Base-by-base conservation (phyloP, 2,888 invertebrate species). In the Lydus trimaculatus region DNA sequence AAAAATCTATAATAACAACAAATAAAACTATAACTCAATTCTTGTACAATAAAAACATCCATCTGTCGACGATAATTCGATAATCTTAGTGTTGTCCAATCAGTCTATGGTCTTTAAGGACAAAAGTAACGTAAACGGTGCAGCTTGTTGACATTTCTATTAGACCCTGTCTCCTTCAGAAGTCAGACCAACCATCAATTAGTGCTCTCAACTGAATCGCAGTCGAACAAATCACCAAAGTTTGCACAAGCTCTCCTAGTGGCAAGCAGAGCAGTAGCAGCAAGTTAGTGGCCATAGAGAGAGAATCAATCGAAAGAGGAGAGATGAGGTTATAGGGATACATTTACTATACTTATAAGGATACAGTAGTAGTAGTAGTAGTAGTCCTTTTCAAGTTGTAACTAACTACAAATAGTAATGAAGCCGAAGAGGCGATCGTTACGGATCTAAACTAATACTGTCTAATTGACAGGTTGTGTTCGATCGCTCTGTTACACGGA, bases 391-490 rank as follows among this genome's bases (percentile, higher is more conserved):
- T 43, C 43, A 43, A 43, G 43, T 43, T 43, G n/a, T 17, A 43
- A 17, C 36, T 13, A 36, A 36, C 36, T 36, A 36, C 43, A 43
- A 43, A 43, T 48, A 20, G 48, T 48, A 48, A 25, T 56, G 13
- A 25, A 56, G 13, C 25, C 25, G 7, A 25, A 56, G 56, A 25
- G 23, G 15, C 25, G 56, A 56, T 56, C 56, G 25, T 56, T 56
- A 25, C 56, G 62, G 75, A 76, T 76, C 74, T 69, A 67, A 73
- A 81, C 83, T 85, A 84, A 85, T 84, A 80, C 85, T 79, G 82
- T 83, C 23, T 85, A 85, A 85, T 85, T 85, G 85, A 85, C 85
- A 85, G 85, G 83, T 84, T 82, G 83, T 84, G 84, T 84, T 83
- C 84, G 82, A 84, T 83, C 82, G 83, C 77, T 75, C 79, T 77